Percentiles rank a stretch among this genome's conserved stretches.
Conservation (phyloP, 2,797 vertebrate species). For the Chiroxiphia lanceolata region DNA sequence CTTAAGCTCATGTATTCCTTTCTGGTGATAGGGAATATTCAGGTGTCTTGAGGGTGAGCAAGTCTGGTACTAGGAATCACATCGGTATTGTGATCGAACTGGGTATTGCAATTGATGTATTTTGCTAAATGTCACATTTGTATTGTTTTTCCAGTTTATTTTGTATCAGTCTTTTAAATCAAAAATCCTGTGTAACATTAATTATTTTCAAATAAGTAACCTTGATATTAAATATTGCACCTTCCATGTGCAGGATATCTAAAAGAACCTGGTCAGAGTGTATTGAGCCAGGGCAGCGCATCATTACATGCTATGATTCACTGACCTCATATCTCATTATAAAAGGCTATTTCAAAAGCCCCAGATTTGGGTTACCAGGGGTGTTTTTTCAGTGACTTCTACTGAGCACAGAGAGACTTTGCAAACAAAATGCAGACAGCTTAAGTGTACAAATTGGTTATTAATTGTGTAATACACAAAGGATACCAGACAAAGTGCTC, state of each 20-base stretch:
- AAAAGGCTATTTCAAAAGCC: not conserved
- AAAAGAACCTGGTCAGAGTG: not conserved
- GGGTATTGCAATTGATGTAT: not conserved
- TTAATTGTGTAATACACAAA: not conserved
- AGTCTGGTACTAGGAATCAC: not conserved
- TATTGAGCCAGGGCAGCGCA: not conserved
- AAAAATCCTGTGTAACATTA: not conserved
- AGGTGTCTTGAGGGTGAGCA: not conserved
- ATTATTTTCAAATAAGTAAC: not conserved
- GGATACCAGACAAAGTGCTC: not conserved
- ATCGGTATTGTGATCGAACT: not conserved
- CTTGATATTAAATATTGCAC: not conserved
- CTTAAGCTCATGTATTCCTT: not conserved
- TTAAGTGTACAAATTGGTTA: not conserved
- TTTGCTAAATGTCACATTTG: not conserved
- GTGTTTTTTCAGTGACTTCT: not conserved
- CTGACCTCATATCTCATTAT: not conserved
- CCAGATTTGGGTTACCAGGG: not conserved
- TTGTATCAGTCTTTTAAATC: not conserved
- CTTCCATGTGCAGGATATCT: not conserved
- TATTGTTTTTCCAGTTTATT: not conserved
- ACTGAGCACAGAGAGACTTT: not conserved
- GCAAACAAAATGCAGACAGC: not conserved
- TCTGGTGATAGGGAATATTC: rapidly evolving
- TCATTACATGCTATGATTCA: not conserved